Evolutionary conservation across 2,888 invertebrate species (phyloP), one percentile per base, ranked within the genome.

Genomic region (Dryococelus australis): DNA sequence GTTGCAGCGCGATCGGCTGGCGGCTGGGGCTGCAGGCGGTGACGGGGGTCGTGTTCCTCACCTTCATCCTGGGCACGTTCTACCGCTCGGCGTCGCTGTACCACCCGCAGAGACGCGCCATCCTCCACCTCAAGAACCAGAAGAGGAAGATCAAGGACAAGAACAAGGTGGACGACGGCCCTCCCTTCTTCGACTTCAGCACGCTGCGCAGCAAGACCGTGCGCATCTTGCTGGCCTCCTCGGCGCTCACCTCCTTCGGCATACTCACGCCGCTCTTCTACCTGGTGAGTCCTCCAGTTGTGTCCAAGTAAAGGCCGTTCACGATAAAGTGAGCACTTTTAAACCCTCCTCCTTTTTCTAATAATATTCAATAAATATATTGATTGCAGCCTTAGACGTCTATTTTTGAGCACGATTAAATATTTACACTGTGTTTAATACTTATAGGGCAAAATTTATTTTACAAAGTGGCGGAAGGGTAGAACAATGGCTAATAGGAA

Each of bases 81-180:
- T 98, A 97, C 93, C 95, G 98, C 53, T 97, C 97, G 10, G 97
- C 97, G 0, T 97, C 97, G 0, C 93, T 98, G 13, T 98, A 98
- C 92, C 97, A 98, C 92, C 97, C 97, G 0, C 97, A 97, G 91
- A 93, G 97, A 88, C 94, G 97, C 88, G 97, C 97, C 88, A 97
- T 98, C 90, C 94, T 98, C 81, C 97, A 98, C 92, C 95, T 98
- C 91, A 98, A 97, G 92, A 97, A 97, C 92, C 97, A 97, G 92
- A 97, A 97, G 91, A 94, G 96, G 89, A 97, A 96, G 92, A 95
- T 96, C 93, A 96, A 97, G 92, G 96, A 96, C 91, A 96, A 96
- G 91, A 96, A 95, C 91, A 96, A 96, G 90, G 91, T 93, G 79
- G 96, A 97, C 90, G 97, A 97, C 90, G 95, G 96, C 89, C 96